A percentile compares a stretch with the other conserved stretches of the same genome.
These are phyloP conservation scores for Huso huso DNA, from an alignment of 2,797 vertebrate species.

Conservation along the genomic window DNA sequence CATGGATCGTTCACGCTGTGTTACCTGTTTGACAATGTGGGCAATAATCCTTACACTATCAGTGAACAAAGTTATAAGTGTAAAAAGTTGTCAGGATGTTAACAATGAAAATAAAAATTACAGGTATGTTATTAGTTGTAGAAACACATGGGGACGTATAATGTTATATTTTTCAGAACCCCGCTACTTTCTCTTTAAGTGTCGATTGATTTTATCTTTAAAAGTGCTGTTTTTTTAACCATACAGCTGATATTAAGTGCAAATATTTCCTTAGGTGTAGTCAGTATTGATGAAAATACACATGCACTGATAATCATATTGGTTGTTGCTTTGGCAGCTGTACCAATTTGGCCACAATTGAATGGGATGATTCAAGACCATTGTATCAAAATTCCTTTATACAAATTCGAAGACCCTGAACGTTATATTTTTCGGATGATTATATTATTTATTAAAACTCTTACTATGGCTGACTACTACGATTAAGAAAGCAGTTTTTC, in stretches of 20 bases:
- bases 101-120: too few relatives aligned
- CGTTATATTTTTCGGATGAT: slow-evolving; percentile 11
- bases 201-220: slow-evolving; percentile 41
- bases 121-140: too few relatives aligned
- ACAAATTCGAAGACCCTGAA: slow-evolving; percentile 19
- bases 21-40: too few relatives aligned
- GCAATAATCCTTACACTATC: too few relatives aligned
- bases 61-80: not conserved
- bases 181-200: slow-evolving; percentile 16
- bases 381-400: slow-evolving; percentile 19
- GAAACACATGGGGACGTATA: too few relatives aligned
- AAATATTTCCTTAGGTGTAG: slow-evolving; percentile 37
- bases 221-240: slow-evolving; percentile 43
- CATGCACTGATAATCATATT: slow-evolving; percentile 14
- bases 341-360: slow-evolving; percentile 23
- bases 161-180: too few relatives aligned
- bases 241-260: slow-evolving; percentile 37
- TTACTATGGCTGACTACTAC: slow-evolving; percentile 31
- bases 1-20: too few relatives aligned
- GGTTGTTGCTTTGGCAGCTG: slow-evolving; percentile 38
- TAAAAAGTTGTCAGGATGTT: too few relatives aligned
- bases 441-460: slow-evolving; percentile 34
- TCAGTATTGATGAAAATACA: slow-evolving; percentile 24
- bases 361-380: not conserved
- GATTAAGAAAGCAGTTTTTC: slow-evolving; percentile 35